Percentiles rank a stretch among this genome's conserved stretches.
These are phyloP conservation scores for Sipha flava DNA, from an alignment of 1,140 invertebrate genomes.

Conservation along the genomic window DNA sequence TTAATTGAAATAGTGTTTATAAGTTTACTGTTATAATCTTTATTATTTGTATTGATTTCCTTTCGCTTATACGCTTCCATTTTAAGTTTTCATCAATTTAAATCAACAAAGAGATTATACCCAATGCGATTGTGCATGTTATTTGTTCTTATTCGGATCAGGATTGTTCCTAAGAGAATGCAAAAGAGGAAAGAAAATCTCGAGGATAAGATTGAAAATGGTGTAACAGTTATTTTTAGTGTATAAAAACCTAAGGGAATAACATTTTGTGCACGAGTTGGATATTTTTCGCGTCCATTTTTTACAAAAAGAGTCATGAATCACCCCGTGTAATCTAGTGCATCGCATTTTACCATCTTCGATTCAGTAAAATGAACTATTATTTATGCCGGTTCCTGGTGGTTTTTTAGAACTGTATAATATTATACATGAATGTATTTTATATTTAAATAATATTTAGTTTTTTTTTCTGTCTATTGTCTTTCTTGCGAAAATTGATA, in stretches of 20 bases:
- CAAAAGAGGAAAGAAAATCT: not conserved
- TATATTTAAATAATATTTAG: too few species aligned
- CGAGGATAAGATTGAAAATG: not conserved
- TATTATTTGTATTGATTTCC: too few species aligned
- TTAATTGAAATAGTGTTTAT: too few species aligned
- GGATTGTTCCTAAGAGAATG: not conserved
- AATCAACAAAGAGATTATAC: too few species aligned
- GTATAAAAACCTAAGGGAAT: not conserved
- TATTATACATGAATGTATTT: too few species aligned
- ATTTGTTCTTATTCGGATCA: not conserved
- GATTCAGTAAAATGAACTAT: conserved; percentile 12
- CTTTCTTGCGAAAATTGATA: too few species aligned
- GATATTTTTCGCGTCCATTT: not conserved
- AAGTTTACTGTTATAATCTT: too few species aligned
- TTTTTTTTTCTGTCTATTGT: too few species aligned
- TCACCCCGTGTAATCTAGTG: not conserved
- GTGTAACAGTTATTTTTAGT: not conserved
- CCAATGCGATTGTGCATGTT: not conserved
- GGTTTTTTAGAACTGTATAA: not conserved
- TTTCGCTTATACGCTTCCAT: too few species aligned
- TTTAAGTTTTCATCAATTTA: too few species aligned
- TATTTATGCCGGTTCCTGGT: not conserved
- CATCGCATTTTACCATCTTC: conserved; percentile 7
- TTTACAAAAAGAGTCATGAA: not conserved
- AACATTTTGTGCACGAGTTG: not conserved